Evolutionary conservation across 2,888 invertebrate species (phyloP).

Genomic region (Meiosimyza decipiens): DNA sequence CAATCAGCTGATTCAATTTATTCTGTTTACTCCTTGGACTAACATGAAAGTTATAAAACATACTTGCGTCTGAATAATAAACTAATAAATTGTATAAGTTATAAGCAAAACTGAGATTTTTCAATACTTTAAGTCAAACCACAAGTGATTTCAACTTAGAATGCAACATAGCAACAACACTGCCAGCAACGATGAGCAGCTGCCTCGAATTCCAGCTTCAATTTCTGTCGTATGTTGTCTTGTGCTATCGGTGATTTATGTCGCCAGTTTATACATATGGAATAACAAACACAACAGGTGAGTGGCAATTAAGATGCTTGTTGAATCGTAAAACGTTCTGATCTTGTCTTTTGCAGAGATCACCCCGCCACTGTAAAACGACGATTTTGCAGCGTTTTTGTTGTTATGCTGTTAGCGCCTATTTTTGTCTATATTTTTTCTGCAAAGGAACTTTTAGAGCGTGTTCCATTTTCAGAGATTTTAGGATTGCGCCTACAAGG

Average conservation of each 20-base stretch:
- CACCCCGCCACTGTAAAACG: conserved; percentile 89
- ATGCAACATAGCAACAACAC: conserved; percentile 31
- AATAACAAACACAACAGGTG: conserved; percentile 74
- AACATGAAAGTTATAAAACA: too few species aligned
- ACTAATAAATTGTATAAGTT: too few species aligned
- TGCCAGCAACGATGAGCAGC: conserved; percentile 15
- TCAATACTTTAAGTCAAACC: background rate
- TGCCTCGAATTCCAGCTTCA: conserved; percentile 67
- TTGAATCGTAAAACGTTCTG: too few species aligned
- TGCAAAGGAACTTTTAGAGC: conserved; percentile 72
- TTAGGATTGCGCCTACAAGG: conserved; percentile 83
- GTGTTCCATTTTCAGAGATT: conserved; percentile 74
- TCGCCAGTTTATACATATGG: conserved; percentile 91
- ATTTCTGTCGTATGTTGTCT: conserved; percentile 80
- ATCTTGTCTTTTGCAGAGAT: conserved; percentile 72
- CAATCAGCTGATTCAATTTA: too few species aligned
- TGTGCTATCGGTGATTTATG: conserved; percentile 81
- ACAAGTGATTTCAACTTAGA: conserved; percentile 5
- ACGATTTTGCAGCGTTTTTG: conserved; percentile 85
- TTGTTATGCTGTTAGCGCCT: conserved; percentile 85
- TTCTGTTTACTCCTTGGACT: too few species aligned
- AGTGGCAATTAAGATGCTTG: conserved; percentile 63
- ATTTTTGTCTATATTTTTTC: conserved; percentile 80
- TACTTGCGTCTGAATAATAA: too few species aligned
- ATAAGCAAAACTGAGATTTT: too few species aligned